Conservation (phyloP, 2,888 invertebrate species). For the Apamea monoglypha region DNA sequence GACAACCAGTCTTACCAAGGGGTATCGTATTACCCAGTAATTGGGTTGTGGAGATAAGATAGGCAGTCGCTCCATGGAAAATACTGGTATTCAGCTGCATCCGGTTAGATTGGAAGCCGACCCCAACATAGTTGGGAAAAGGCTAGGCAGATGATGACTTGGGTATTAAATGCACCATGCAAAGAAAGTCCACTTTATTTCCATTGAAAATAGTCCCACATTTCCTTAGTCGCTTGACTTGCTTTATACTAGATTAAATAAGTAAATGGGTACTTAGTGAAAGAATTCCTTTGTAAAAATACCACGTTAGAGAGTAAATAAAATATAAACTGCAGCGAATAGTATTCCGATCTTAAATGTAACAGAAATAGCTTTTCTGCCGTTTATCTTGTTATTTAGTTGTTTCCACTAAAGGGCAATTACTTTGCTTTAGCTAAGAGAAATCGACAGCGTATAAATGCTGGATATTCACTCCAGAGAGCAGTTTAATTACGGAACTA, state of each 20-base stretch:
- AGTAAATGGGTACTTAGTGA: neutral
- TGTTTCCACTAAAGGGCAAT: constrained; percentile 47
- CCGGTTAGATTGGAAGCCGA: no score
- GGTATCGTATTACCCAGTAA: no score
- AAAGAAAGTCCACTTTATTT: neutral
- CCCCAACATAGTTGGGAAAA: no score
- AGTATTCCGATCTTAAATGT: constrained; percentile 24
- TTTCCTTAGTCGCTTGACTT: neutral
- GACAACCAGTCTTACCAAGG: no score
- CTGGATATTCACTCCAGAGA: constrained; percentile 10
- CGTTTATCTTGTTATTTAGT: constrained; percentile 40
- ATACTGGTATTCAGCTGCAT: no score
- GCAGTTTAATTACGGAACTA: constrained; percentile 28
- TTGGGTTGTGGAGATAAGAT: no score
- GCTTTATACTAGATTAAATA: neutral
- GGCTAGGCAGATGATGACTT: no score
- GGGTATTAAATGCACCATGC: neutral
- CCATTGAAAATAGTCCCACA: neutral
- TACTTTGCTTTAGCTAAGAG: constrained; percentile 35
- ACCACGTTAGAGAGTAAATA: constrained; percentile 11
- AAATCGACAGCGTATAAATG: constrained; percentile 32
- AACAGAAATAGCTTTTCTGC: constrained; percentile 27
- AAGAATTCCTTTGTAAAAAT: constrained; percentile 9
- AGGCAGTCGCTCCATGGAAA: no score
- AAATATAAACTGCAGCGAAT: constrained; percentile 9